Percentiles rank a stretch among this genome's conserved stretches.
phyloP scores from a whole-genome alignment of 2,888 invertebrate species.

The Acronicta psi region DNA sequence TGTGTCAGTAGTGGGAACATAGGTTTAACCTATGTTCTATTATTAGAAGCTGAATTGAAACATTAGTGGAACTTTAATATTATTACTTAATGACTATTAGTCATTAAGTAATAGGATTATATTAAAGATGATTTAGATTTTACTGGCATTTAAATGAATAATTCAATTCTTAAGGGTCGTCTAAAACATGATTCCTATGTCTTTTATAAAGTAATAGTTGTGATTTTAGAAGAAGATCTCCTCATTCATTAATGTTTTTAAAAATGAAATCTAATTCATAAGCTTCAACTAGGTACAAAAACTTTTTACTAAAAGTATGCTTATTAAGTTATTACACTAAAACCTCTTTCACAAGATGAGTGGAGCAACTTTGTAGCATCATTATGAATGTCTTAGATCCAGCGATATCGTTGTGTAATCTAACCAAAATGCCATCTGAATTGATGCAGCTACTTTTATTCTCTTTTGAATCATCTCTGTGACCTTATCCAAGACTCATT shows the following conservation, averaged over 20 bases:
- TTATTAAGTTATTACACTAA: background rate
- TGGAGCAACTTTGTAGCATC: slow-evolving; percentile 41
- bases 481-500: slow-evolving; percentile 31
- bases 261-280: background rate
- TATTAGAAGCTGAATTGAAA: too few species aligned
- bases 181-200: background rate
- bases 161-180: background rate
- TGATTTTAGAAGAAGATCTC: too few species aligned
- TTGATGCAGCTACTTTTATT: slow-evolving; percentile 43
- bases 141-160: too few species aligned
- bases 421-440: slow-evolving; percentile 63
- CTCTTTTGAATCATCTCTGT: slow-evolving; percentile 11
- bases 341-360: slow-evolving; percentile 38
- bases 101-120: too few species aligned
- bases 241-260: too few species aligned
- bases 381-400: slow-evolving; percentile 40
- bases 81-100: too few species aligned
- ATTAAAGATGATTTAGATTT: too few species aligned
- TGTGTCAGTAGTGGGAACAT: too few species aligned
- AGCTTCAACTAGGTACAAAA: background rate
- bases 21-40: too few species aligned
- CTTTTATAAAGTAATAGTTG: background rate
- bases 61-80: too few species aligned
- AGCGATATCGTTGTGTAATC: slow-evolving; percentile 63
- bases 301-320: background rate